Evolutionary conservation across 2,797 vertebrate species (phyloP).

Genomic region (Takifugu ocellatus): DNA sequence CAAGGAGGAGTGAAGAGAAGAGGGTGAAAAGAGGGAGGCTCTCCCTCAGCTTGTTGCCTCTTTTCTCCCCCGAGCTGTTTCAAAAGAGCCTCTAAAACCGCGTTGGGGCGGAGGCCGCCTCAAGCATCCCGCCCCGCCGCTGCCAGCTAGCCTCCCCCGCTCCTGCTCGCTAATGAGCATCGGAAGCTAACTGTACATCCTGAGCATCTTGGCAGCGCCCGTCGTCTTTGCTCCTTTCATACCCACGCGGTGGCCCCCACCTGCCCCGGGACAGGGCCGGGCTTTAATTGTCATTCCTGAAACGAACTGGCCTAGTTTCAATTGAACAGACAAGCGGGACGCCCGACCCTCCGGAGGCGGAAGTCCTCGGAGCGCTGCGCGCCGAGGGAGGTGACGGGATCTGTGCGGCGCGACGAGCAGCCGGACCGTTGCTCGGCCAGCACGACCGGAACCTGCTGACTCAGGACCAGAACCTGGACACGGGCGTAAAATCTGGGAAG

Average conservation of each 20-base stretch:
- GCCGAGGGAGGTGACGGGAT: too few species aligned
- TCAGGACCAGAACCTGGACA: too few species aligned
- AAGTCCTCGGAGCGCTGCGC: conserved; percentile 44
- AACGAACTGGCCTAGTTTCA: conserved; percentile 90
- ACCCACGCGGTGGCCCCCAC: conserved; percentile 31
- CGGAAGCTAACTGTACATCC: conserved; percentile 80
- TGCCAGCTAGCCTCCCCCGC: conserved; percentile 42
- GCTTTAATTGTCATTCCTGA: conserved; percentile 90
- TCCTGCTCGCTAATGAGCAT: conserved; percentile 83
- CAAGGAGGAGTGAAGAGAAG: conserved; percentile 45
- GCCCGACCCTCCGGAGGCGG: conserved; percentile 51
- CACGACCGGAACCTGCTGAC: too few species aligned
- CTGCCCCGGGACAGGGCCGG: conserved; percentile 66
- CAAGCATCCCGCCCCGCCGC: conserved; percentile 64
- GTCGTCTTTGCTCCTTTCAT: conserved; percentile 75
- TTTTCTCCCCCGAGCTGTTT: conserved; percentile 55
- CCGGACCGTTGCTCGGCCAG: too few species aligned
- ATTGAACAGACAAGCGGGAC: conserved; percentile 71
- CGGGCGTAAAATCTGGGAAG: too few species aligned
- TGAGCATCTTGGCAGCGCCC: conserved; percentile 67
- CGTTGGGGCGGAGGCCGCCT: conserved; percentile 71
- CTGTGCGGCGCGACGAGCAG: too few species aligned
- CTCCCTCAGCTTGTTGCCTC: conserved; percentile 62
- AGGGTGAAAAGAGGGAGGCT: conserved; percentile 19
- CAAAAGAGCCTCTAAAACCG: conserved; percentile 59